Evolutionary conservation across 1,140 invertebrate genomes (phyloP), one percentile per base, ranked within the genome.

Genomic region (Sminthurides bifidus): DNA sequence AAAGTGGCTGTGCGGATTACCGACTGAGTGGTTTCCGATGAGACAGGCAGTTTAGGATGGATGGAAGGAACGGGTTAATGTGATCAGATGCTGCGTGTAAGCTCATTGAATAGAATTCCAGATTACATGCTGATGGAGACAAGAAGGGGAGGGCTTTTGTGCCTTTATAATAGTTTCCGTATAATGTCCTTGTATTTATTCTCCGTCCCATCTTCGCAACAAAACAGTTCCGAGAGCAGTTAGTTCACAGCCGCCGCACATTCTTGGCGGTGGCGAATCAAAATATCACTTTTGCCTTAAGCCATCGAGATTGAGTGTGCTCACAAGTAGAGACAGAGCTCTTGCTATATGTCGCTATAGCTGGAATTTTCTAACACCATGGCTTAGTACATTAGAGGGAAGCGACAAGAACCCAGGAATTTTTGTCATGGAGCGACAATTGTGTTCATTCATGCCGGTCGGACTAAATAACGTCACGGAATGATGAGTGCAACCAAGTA

Each of bases 401-500:
- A 31, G 37, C 15, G 50, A 40, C 17, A 21, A 30, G 21, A 23
- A 40, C 14, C 30, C 26, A 43, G 33, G 33, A 23, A 58, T 58
- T 58, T 58, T 58, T 58, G 56, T 58, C 51, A 37, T 33, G 35
- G 27, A 40, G 38, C 24, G 6, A 50, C 54, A 56, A 61, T 57
- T 61, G 59, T 61, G 59, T 61, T 61, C 59, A 61, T 53, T 61
- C 38, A 61, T 40, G 50, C 44, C 37, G 44, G 53, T 48, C 44
- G 45, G 52, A 41, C 59, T 4, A 61, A 57, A 61, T 58, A 52
- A 61, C 56, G 60, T 62, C 60, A 62, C 53, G 59, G 59, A 55
- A 51, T 61, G 63, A 65, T 65, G 63, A 58, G 56, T 61, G 50
- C 57, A 54, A 61, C 59, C 58, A 60, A 65, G 49, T 65, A 59